Conservation (phyloP, 2,888 invertebrate species). For the Agrochola lychnidis region DNA sequence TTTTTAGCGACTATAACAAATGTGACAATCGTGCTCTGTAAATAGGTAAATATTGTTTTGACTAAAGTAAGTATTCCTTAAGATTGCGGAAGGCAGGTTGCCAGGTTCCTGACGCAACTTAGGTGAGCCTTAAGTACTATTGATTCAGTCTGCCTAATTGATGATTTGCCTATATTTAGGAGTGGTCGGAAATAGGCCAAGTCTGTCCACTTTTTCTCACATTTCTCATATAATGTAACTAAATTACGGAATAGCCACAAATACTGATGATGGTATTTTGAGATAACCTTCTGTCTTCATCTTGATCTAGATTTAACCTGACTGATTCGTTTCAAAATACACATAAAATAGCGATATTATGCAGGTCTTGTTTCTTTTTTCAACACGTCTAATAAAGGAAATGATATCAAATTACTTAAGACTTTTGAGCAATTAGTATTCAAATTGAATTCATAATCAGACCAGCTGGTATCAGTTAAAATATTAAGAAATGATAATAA, state of each 20-base stretch:
- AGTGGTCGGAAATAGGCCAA: constrained; percentile 6
- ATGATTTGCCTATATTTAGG: constrained; percentile 28
- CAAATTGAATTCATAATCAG: not conserved
- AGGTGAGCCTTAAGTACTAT: constrained; percentile 11
- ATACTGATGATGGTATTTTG: not conserved
- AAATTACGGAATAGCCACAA: constrained; percentile 7
- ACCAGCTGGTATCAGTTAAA: not conserved
- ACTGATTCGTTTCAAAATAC: not conserved
- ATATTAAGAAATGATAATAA: not conserved
- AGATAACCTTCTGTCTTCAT: constrained; percentile 14
- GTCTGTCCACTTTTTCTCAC: constrained; percentile 18
- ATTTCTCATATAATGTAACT: constrained; percentile 10
- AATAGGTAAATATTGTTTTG: not conserved
- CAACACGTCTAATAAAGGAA: not conserved
- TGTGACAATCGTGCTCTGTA: not conserved
- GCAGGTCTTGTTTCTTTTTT: not conserved
- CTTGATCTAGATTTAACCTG: constrained; percentile 16
- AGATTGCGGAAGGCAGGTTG: constrained; percentile 20
- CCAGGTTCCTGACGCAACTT: constrained; percentile 18
- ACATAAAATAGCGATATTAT: constrained; percentile 4
- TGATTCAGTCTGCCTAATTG: constrained; percentile 12
- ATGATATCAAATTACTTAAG: not conserved
- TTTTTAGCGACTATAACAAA: not conserved
- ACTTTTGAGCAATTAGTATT: constrained; percentile 6
- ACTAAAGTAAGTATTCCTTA: not conserved